Base-by-base conservation (phyloP, 2,888 invertebrate genomes). In the Hecatera dysodea region DNA sequence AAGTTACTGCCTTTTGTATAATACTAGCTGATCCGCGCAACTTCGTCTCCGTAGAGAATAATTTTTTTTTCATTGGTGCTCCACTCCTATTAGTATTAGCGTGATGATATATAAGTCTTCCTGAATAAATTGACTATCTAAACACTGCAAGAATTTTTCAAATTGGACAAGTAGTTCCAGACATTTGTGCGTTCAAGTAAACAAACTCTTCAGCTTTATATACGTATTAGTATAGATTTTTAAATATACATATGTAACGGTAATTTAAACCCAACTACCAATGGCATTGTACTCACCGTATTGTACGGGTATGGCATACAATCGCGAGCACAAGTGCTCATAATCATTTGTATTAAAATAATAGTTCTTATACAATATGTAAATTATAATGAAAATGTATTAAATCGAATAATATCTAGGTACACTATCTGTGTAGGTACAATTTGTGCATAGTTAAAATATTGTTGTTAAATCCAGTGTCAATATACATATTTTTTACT, bases 301-400 rank as follows among this genome's bases (percentile, higher is more conserved):
- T 69, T 73, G 80, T 84, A 84, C 84, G 84, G 86, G 84, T 84
- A 84, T 70, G 73, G 67, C 15, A 68, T 80, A 78, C 82, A 80
- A 65, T 82, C 64, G 60, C 56, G 76, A 70, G 80, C 80, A 73
- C 27, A 75, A 61, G 55, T 67, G 74, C 76, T 85, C 53, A 67
- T 61, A 73, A 72, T 22, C 29, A 53, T 53, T 53, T 76, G 57
- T 67, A 68, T 69, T 59, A 70, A 63, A 56, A 57, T 33, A 55
- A 56, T 59, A 65, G 44, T 59, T 57, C n/a, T 33, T 59, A 71
- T n/a, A 78, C 50, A 72, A 68, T 44, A 24, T 70, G 29, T 67
- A 72, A 68, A 72, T 63, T 69, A 53, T 72, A 44, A 53, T 9
- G 5, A 72, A 57, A 78, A 69, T 44, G 65, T 73, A 66, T 69